Percentiles rank a stretch among this genome's conserved stretches.
Conservation (phyloP, 2,888 invertebrate species). For the Pseudoips prasinana region DNA sequence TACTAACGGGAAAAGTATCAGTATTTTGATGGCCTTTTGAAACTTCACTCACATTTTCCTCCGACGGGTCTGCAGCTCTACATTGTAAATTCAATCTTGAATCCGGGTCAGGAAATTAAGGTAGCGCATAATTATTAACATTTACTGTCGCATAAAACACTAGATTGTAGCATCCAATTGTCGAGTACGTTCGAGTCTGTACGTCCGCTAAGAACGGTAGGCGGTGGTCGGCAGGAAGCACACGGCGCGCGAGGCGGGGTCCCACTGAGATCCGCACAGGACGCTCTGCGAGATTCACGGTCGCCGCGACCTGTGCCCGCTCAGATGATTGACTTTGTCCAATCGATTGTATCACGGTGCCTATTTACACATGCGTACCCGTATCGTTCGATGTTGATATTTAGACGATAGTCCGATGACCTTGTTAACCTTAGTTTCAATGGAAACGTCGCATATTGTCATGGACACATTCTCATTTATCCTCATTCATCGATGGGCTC, state of each 20-base stretch:
- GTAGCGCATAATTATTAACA: slow-evolving; percentile 38
- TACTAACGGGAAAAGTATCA: no score
- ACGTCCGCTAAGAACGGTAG: slow-evolving; percentile 11
- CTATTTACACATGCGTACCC: slow-evolving; percentile 59
- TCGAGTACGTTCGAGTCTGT: neutral
- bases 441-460: slow-evolving; percentile 47
- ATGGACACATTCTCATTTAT: neutral
- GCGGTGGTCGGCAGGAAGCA: slow-evolving; percentile 55
- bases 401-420: slow-evolving; percentile 46
- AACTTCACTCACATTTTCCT: slow-evolving; percentile 73
- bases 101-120: slow-evolving; percentile 46
- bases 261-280: slow-evolving; percentile 58
- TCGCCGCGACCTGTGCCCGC: slow-evolving; percentile 67
- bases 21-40: slow-evolving; percentile 3
- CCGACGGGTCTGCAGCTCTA: slow-evolving; percentile 69
- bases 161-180: slow-evolving; percentile 22
- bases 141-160: slow-evolving; percentile 33
- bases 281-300: slow-evolving; percentile 68
- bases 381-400: slow-evolving; percentile 49
- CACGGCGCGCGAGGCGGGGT: slow-evolving; percentile 61
- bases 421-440: slow-evolving; percentile 46
- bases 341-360: slow-evolving; percentile 68
- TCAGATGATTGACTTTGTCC: slow-evolving; percentile 75
- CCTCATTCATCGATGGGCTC: no score
- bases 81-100: slow-evolving; percentile 59